Evolutionary conservation across 1,140 invertebrate genomes (phyloP).

Genomic region (Drosophila punjabiensis): DNA sequence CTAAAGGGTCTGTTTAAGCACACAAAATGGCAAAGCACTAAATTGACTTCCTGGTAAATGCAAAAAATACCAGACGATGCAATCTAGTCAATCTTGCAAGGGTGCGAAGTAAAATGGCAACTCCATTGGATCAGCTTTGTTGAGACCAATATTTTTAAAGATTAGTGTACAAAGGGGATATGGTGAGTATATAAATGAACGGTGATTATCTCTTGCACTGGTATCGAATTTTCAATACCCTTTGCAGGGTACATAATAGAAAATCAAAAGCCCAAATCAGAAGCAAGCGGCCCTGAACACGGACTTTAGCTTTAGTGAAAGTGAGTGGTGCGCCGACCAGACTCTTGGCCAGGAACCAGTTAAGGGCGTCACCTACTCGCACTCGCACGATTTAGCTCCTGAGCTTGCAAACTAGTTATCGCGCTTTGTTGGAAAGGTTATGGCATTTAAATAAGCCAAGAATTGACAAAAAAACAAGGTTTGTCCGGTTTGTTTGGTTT

Average conservation of each 20-base stretch:
- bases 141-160: not conserved
- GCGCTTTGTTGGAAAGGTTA: constrained; percentile 32
- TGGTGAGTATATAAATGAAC: not conserved
- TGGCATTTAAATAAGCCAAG: constrained; percentile 53
- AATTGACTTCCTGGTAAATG: not conserved
- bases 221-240: not conserved
- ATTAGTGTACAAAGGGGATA: not conserved
- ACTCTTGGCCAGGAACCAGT: constrained; percentile 44
- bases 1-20: not conserved
- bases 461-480: constrained; percentile 48
- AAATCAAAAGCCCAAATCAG: constrained; percentile 6
- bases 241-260: not conserved
- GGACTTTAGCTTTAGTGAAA: constrained; percentile 41
- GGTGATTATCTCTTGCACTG: not conserved
- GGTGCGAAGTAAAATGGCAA: not conserved
- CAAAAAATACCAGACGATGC: not conserved
- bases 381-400: constrained; percentile 13
- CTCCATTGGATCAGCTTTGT: too few species aligned
- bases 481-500: constrained; percentile 51
- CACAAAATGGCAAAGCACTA: not conserved
- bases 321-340: constrained; percentile 35
- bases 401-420: constrained; percentile 45
- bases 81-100: not conserved
- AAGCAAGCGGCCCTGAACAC: constrained; percentile 49
- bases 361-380: constrained; percentile 41